phyloP scores from a whole-genome alignment of 2,797 vertebrate species.

The Prunella strophiata region DNA sequence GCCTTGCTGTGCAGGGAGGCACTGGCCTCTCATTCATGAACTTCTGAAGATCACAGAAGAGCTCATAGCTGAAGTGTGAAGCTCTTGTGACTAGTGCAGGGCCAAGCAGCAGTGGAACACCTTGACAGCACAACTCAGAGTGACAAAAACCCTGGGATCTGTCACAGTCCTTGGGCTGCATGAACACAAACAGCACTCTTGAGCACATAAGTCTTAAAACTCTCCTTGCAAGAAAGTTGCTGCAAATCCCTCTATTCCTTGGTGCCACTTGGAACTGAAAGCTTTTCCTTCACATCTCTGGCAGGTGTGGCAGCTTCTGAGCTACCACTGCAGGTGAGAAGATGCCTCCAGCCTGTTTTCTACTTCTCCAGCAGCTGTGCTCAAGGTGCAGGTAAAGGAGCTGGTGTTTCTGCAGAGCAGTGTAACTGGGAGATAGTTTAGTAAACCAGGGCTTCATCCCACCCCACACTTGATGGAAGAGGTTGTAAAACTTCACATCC shows the following conservation, averaged over 20 bases:
- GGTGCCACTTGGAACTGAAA: not conserved
- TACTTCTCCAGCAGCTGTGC: not conserved
- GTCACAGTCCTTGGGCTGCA: not conserved
- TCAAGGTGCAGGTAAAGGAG: not conserved
- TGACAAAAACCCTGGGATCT: not conserved
- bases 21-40: not conserved
- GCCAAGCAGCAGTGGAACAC: rapidly evolving
- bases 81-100: not conserved
- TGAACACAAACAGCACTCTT: not conserved
- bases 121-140: not conserved
- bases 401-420: not conserved
- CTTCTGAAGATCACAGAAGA: not conserved
- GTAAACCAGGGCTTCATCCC: not conserved
- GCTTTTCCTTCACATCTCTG: not conserved
- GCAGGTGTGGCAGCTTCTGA: not conserved
- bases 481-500: not conserved
- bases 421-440: not conserved
- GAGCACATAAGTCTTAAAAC: not conserved
- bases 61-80: not conserved
- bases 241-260: not conserved
- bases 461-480: not conserved
- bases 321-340: not conserved
- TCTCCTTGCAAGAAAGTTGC: not conserved
- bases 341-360: not conserved
- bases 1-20: not conserved